phyloP scores from a whole-genome alignment of 2,113 vertebrate genomes.

The Anseranas semipalmata region DNA sequence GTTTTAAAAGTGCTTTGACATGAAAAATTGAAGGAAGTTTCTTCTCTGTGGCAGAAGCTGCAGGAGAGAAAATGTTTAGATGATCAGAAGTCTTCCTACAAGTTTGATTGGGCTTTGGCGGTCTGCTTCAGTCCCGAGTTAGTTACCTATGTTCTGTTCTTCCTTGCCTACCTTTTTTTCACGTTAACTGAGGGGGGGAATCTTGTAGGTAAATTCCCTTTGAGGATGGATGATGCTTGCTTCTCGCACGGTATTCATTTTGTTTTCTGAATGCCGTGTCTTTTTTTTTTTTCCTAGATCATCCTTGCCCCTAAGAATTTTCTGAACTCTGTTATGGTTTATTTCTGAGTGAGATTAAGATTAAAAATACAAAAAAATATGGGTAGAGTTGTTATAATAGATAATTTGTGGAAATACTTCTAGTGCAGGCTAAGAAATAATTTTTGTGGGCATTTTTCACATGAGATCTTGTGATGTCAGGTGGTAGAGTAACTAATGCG shows the following conservation, averaged over 20 bases:
- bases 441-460: background rate
- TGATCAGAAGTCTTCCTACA: background rate
- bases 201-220: background rate
- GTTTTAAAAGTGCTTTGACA: slow-evolving; percentile 29
- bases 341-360: background rate
- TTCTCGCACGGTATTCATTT: background rate
- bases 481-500: background rate
- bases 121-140: background rate
- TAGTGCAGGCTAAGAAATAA: background rate
- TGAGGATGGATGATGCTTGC: background rate
- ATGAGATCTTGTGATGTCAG: background rate
- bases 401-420: background rate
- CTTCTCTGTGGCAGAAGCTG: background rate
- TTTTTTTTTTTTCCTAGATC: background rate
- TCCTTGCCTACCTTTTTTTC: background rate
- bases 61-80: background rate
- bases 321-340: background rate
- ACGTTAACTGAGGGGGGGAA: background rate
- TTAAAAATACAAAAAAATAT: background rate
- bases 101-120: background rate
- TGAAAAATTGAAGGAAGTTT: slow-evolving; percentile 18
- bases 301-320: background rate
- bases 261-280: background rate
- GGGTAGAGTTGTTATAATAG: background rate
- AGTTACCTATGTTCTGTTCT: background rate